Evolutionary conservation across 2,888 invertebrate genomes (phyloP), one percentile per base, ranked within the genome.

Genomic region (Troides helena): DNA sequence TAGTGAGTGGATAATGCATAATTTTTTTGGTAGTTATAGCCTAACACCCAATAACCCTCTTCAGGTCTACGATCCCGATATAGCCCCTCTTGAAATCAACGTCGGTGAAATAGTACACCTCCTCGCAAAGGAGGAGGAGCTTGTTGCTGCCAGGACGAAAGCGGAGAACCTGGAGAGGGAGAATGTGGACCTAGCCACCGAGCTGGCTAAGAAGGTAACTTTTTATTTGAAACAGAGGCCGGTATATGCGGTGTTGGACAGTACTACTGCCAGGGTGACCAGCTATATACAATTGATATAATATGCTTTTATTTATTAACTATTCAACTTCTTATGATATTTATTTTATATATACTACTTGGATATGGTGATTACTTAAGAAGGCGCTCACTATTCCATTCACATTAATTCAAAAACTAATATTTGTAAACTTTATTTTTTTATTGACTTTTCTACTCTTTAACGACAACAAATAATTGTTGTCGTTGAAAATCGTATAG

Each of bases 61-160:
- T 76, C 77, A 89, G 94, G 82, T 88, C 1, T 95, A 95, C 78
- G 96, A 98, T 85, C 97, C 97, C 5, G 98, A 98, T 81, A 95
- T 97, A 18, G 94, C 97, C 0, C 97, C 98, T 0, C 93, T 98
- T 36, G 95, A 97, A 71, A 97, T 99, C 71, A 97, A 98, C 84
- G 98, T 99, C 6, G 96, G 96, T 74, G 97, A 98, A 88, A 95
- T 98, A 70, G 97, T 98, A 5, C 97, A 97, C 75, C 93, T 98
- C 78, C 89, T 99, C 74, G 98, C 98, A 21, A 98, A 98, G 86
- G 99, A 99, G 86, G 98, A 98, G 82, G 98, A 98, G 83, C 89
- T 99, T 59, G 96, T 97, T 0, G 97, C 96, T 6, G 97, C 98
- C 0, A 95, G 97, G 74, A 95, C 94, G 67, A 97, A 97, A 79